Evolutionary conservation across 2,797 vertebrate genomes (phyloP), one percentile per base, ranked within the genome.

Genomic region (Cyprinodon diabolis): DNA sequence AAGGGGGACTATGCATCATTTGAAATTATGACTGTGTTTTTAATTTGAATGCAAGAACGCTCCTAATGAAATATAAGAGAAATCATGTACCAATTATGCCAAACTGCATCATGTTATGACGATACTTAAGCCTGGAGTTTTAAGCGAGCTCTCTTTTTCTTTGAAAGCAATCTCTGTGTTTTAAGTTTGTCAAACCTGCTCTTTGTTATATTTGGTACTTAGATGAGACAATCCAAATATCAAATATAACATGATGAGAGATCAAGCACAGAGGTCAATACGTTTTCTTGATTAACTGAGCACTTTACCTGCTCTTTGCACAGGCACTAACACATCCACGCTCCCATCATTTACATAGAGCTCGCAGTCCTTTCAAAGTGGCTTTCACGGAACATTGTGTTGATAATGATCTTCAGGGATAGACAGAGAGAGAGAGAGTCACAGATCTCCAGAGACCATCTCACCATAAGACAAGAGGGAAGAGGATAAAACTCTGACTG

Each of bases 361-460:
- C 91, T 92, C 43, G 86, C 91, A 93, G 91, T 92, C 90, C 89
- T 94, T 93, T 93, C 91, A 94, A 93, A 93, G 93, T 94, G 92
- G 90, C 91, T 93, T 93, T 94, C 92, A 93, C 91, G 91, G 92
- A 93, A 93, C 92, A 93, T 94, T 93, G 91, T 93, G 90, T 89
- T 92, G 92, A 94, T 93, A 93, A 93, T 91, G 91, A 93, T 94
- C 93, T 91, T 69, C 72, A 90, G 90, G 92, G 90, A 30, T 30
- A 30, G 30, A 90, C 87, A 89, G 82, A 88, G 85, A 89, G 77
- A 87, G 88, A 89, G 82, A 89, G 86, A 89, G 78, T 87, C 89
- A 87, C 86, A 90, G 92, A 93, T 94, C 93, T 94, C 93, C 90
- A 91, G 93, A 93, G 93, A 94, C 91, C 90, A 94, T 92, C 93